Evolutionary conservation across 2,113 vertebrate genomes (phyloP), one percentile per base, ranked within the genome.

Genomic region (Plestiodon gilberti): DNA sequence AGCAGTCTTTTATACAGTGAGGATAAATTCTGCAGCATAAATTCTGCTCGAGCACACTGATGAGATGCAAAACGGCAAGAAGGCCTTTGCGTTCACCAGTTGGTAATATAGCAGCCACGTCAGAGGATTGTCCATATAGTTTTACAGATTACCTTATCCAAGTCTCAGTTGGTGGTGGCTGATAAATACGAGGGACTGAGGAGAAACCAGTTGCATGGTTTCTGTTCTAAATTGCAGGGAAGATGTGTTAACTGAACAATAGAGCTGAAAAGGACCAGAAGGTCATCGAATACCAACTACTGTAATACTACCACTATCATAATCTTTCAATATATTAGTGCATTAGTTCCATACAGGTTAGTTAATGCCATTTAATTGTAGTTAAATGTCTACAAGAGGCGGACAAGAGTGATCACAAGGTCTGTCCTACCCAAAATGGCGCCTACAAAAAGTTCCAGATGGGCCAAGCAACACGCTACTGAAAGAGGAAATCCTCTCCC

Each of bases 291-390:
- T 40, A n/a, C 65, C 28, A 79, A 48, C 20, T 64, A 22, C 28
- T 74, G 22, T 40, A 14, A 40, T 35, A 55, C 33, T n/a, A n/a
- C n/a, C n/a, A n/a, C n/a, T n/a, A n/a, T n/a, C 40, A 78, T 78
- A 69, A 59, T 38, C n/a, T n/a, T 35, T 6, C 17, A 65, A 3
- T 22, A 38, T 33, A 55, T 55, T 55, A 55, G 6, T 55, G 52
- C 52, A 55, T 78, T 78, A 69, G 22, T 3, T 43, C 14, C n/a
- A 35, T 25, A 14, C 3, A 85, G 61, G 22, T 78, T 38, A 69
- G 78, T 62, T 85, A 69, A 57, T 78, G 38, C 57, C 55, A 69
- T 85, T 86, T 20, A 74, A 81, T 20, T 62, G 40, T 18, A 74
- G 67, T 15, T 52, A n/a, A n/a, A n/a, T 35, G 2, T 10, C n/a